These are phyloP conservation scores for Polyommatus iphigenia DNA, from an alignment of 2,888 invertebrate genomes.

Conservation along the genomic window DNA sequence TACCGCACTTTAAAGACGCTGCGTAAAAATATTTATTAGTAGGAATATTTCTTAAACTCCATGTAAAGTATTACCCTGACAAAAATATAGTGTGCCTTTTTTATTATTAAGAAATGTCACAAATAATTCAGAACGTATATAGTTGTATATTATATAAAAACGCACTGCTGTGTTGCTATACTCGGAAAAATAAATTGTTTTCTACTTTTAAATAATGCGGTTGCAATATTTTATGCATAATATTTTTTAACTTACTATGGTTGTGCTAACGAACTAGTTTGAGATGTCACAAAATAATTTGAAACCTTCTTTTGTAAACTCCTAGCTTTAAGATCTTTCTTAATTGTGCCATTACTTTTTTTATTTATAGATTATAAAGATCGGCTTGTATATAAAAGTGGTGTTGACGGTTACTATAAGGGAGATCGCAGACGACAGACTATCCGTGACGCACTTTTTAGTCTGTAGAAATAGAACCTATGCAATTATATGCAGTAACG, in stretches of 20 bases:
- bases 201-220: background rate
- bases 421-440: too few species aligned
- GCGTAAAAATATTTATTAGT: too few species aligned
- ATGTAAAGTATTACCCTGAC: background rate
- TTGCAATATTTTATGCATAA: background rate
- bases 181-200: background rate
- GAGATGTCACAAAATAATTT: background rate
- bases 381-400: background rate
- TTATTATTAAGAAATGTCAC: conserved; percentile 16
- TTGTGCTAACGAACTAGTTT: background rate
- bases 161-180: conserved; percentile 16
- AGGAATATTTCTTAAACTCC: background rate
- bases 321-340: background rate
- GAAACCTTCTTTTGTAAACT: background rate
- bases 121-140: conserved; percentile 30
- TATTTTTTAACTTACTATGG: background rate
- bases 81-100: conserved; percentile 29
- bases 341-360: conserved; percentile 13
- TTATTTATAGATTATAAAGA: background rate
- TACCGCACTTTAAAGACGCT: too few species aligned
- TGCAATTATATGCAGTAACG: too few species aligned
- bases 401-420: background rate
- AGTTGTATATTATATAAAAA: too few species aligned
- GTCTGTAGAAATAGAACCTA: too few species aligned
- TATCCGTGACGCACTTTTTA: too few species aligned